These are phyloP conservation scores for Pseudochirops corinnae DNA, from an alignment of 2,797 vertebrate genomes.

Conservation along the genomic window DNA sequence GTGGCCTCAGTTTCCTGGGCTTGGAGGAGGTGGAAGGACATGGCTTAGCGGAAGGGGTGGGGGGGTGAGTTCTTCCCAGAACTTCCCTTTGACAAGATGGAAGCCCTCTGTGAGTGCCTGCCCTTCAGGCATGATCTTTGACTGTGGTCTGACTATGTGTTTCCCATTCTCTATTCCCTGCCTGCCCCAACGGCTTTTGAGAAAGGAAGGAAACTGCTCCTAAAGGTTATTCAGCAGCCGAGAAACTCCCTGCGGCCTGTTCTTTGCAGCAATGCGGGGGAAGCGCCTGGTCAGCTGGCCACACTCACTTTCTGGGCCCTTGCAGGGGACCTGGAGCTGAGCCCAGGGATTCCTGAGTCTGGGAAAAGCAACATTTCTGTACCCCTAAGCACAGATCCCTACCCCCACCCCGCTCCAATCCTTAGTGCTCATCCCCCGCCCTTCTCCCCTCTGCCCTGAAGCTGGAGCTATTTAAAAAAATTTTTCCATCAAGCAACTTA, in stretches of 20 bases:
- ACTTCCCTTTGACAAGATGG: background rate
- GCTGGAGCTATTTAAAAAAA: background rate
- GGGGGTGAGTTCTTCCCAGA: background rate
- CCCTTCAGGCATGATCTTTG: background rate
- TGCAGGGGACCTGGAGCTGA: background rate
- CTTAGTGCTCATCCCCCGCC: background rate
- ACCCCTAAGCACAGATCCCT: background rate
- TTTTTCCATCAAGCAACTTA: background rate
- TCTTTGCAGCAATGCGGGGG: background rate
- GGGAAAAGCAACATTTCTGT: background rate
- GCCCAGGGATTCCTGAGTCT: background rate
- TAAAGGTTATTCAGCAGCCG: background rate
- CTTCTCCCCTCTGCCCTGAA: background rate
- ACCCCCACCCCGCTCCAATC: background rate
- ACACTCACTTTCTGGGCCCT: background rate
- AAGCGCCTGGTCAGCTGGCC: background rate
- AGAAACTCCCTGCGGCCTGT: background rate
- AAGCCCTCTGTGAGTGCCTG: background rate
- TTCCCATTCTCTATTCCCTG: background rate
- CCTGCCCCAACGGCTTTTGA: background rate
- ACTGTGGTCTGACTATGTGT: background rate
- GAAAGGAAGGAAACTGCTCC: background rate
- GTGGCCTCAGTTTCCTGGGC: background rate
- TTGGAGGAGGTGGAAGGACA: background rate
- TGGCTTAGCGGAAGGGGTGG: background rate